Base-by-base conservation (phyloP, 64 coral and sea anemone genomes). In the Dendronephthya gigantea region DNA sequence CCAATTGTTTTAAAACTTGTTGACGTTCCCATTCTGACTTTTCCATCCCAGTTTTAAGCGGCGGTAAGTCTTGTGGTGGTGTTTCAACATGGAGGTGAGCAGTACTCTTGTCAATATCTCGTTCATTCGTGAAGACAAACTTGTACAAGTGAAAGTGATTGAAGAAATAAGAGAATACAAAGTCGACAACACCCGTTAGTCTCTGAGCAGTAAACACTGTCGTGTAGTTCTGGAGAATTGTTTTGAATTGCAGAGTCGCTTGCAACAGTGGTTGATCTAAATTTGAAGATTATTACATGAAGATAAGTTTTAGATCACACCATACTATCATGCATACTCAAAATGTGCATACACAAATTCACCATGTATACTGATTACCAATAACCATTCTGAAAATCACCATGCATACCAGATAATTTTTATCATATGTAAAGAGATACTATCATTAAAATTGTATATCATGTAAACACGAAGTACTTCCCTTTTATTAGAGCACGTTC, bases 71-170 rank as follows among this genome's bases (percentile, higher is more conserved):
- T 35, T 33, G 72, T 29, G 72, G 72, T 28, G 72, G 72, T 6
- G 72, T 34, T 9, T 79, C 32, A 34, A 79, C 22, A 79, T 8
- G 9, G 15, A 79, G 25, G 15, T 39, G 72, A 36, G 6, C 14
- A 34, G 72, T 14, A 36, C 32, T 79, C 36, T 12, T 79, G 36
- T 79, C 36, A 15, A 36, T 8, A 15, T 79, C 32, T 35, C 36
- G 7, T 15, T 39, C 72, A 30, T 79, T 79, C 1, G 8, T 79
- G 22, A 79, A 79, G 2, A 79, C 72, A 79, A 79, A 79, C 72
- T 79, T 79, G 28, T 79, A 79, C 72, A 79, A 79, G 36, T 79
- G 25, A 17, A 79, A 79, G 72, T 79, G 72, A 19, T 79, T 34
- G 29, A 79, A 79, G 22, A 79, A 79, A 0, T 35, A 79, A 0